Base-by-base conservation (phyloP, 2,888 invertebrate species). In the Coenonympha arcania region DNA sequence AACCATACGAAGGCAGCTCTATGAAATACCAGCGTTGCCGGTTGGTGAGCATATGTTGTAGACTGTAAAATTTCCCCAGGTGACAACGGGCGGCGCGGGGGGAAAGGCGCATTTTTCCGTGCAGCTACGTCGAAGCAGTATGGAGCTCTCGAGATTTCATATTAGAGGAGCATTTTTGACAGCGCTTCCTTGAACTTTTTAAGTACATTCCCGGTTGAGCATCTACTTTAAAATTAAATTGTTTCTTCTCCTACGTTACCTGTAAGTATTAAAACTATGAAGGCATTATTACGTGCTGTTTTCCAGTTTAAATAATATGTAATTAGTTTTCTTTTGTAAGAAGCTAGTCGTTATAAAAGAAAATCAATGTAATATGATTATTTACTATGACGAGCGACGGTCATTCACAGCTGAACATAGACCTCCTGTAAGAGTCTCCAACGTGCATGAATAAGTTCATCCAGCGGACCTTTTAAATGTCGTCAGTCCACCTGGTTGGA, bases 1-100 rank as follows among this genome's bases (percentile, higher is more conserved):
- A 1, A 11, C 41, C 48, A 40, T 5, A 20, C 1, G 20, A 33
- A 28, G 31, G 50, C 55, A 50, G 55, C 60, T 54, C 59, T 63
- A 61, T 64, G 63, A 62, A 62, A 63, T 63, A 63, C 60, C 59
- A 55, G 50, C 56, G 52, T 47, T 48, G 50, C 49, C 36, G 48
- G 58, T 53, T 59, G 62, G 61, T 62, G 63, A 57, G 58, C 63
- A 61, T 62, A 64, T 62, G 64, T 60, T 60, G 60, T 61, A 63
- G 57, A 62, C 59, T 64, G 61, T 63, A 64, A 64, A 64, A 64
- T 64, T 64, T 63, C 64, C 64, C 63, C 61, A 63, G 64, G 63
- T 63, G 64, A 62, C 63, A 63, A 56, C 60, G 58, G 49, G 56
- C 52, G 58, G 58, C 52, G 47, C 53, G 58, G 56, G 48, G 56